Percentiles rank a stretch among this genome's conserved stretches.
phyloP scores from a whole-genome alignment of 1,140 invertebrate genomes.

The Brachionus angularis region DNA sequence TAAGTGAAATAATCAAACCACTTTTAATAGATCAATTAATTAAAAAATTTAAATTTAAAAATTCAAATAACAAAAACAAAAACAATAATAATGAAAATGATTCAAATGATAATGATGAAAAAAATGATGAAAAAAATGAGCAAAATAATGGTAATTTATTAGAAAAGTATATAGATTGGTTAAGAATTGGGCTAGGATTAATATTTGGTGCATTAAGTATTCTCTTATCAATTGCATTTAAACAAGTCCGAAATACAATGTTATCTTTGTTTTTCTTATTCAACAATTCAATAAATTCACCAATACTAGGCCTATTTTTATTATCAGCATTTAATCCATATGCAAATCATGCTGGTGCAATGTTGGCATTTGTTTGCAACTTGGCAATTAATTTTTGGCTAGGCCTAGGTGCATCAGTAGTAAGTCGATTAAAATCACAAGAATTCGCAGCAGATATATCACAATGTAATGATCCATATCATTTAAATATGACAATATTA shows the following conservation, averaged over 20 bases:
- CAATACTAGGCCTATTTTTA: conserved; percentile 11
- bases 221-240: background rate
- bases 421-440: conserved; percentile 21
- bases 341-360: conserved; percentile 16
- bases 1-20: conserved; percentile 15
- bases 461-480: conserved; percentile 13
- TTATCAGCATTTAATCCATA: conserved; percentile 28
- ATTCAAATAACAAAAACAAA: no score
- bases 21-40: conserved; percentile 1
- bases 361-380: conserved; percentile 11
- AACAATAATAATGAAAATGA: no score
- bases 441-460: conserved; percentile 7
- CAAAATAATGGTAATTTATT: no score
- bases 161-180: no score
- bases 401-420: background rate
- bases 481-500: background rate
- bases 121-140: no score
- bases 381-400: conserved; percentile 30
- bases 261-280: conserved; percentile 6
- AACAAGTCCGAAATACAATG: conserved; percentile 8
- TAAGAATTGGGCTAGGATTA: background rate
- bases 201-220: background rate
- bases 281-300: conserved; percentile 24
- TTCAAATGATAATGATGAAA: background rate
- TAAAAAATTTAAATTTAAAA: no score